Evolutionary conservation across 2,888 invertebrate genomes (phyloP).

Genomic region (Phorcus lineatus): DNA sequence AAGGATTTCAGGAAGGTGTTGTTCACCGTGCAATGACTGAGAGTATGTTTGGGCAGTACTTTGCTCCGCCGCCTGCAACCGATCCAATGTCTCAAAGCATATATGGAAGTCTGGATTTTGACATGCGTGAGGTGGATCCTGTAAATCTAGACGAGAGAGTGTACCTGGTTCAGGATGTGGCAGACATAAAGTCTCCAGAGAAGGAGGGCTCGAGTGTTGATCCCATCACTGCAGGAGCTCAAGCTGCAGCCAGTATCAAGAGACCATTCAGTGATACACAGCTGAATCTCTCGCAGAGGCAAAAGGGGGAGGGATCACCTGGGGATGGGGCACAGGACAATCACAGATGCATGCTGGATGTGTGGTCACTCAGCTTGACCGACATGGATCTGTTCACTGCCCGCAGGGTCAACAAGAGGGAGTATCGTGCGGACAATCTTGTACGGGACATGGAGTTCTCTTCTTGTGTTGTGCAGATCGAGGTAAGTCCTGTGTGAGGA

Average conservation of each 20-base stretch:
- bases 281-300: not conserved
- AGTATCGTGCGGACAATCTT: conserved; percentile 46
- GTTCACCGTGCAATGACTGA: conserved; percentile 52
- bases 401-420: conserved; percentile 71
- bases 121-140: conserved; percentile 52
- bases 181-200: conserved; percentile 23
- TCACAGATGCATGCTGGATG: conserved; percentile 82
- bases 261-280: not conserved
- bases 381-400: conserved; percentile 88
- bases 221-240: conserved; percentile 31
- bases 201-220: conserved; percentile 52
- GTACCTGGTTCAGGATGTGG: conserved; percentile 3
- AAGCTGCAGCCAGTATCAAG: not conserved
- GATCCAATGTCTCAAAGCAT: conserved; percentile 71
- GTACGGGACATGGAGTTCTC: conserved; percentile 70
- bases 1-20: conserved; percentile 29
- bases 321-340: not conserved
- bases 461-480: conserved; percentile 69
- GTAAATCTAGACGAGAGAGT: conserved; percentile 11
- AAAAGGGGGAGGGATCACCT: not conserved
- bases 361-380: conserved; percentile 83
- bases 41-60: conserved; percentile 54
- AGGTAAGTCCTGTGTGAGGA: conserved; percentile 48
- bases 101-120: conserved; percentile 69
- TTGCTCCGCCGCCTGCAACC: conserved; percentile 43